phyloP scores from a whole-genome alignment of 2,113 vertebrate genomes.

The Ageneiosus marmoratus region DNA sequence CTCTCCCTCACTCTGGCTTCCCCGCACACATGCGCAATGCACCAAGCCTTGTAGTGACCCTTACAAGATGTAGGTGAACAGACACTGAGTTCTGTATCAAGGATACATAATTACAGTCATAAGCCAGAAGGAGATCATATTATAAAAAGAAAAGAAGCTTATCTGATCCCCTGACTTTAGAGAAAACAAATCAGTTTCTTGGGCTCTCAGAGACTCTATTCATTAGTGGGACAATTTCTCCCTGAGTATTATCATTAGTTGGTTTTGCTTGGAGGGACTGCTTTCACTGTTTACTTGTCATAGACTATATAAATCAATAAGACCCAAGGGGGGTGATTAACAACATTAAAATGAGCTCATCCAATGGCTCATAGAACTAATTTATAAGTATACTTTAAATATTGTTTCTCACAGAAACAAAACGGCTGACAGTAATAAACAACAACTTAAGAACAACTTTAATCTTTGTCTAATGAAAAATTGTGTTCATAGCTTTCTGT shows the following conservation, averaged over 20 bases:
- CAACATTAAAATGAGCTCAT: slow-evolving; percentile 38
- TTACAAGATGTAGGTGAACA: slow-evolving; percentile 44
- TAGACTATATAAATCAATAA: slow-evolving; percentile 38
- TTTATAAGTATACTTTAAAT: slow-evolving; percentile 20
- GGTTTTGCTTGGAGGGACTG: slow-evolving; percentile 18
- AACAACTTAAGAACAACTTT: slow-evolving; percentile 15
- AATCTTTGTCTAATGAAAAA: slow-evolving; percentile 26
- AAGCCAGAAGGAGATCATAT: slow-evolving; percentile 18
- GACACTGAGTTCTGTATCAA: slow-evolving; percentile 34
- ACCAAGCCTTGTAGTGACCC: no score
- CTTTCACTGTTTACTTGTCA: slow-evolving; percentile 14
- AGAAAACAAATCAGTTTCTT: slow-evolving; percentile 26
- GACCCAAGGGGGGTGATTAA: not conserved
- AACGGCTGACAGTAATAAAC: slow-evolving; percentile 38
- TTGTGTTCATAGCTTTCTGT: slow-evolving; percentile 2
- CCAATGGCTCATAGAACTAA: slow-evolving; percentile 25
- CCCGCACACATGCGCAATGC: no score
- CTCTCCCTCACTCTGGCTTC: no score
- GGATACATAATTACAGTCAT: not conserved
- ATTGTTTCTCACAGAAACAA: slow-evolving; percentile 12
- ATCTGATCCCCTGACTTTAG: not conserved
- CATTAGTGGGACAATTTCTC: slow-evolving; percentile 25
- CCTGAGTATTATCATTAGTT: slow-evolving; percentile 20
- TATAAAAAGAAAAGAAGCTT: slow-evolving; percentile 3
- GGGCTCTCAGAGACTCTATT: not conserved